Percentiles rank a stretch among this genome's conserved stretches.
phyloP scores from a whole-genome alignment of 2,888 invertebrate genomes.

The Phengaris alcon region DNA sequence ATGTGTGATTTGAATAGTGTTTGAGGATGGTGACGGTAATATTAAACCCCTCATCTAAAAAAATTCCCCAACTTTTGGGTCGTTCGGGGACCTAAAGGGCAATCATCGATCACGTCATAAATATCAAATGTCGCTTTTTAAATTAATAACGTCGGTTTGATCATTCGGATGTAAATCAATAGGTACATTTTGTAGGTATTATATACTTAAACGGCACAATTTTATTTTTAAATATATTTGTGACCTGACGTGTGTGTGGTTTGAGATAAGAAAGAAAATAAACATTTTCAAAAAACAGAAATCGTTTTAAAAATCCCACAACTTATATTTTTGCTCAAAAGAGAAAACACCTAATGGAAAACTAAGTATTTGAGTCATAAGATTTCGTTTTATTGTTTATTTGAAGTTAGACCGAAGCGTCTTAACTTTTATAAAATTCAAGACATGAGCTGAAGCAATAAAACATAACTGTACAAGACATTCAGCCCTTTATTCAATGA shows the following conservation, averaged over 20 bases:
- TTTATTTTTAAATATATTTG: not conserved
- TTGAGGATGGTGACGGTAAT: not conserved
- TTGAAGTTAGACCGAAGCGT: not conserved
- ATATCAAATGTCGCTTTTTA: not conserved
- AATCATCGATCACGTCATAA: not conserved
- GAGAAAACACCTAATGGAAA: not conserved
- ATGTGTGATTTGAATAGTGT: too few relatives aligned
- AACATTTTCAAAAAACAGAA: not conserved
- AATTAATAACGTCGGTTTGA: not conserved
- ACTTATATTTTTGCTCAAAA: not conserved
- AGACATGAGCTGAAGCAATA: constrained; percentile 1
- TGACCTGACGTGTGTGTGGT: not conserved
- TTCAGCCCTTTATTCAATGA: not conserved
- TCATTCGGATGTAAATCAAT: not conserved
- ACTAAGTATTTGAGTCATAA: not conserved
- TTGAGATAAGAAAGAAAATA: not conserved
- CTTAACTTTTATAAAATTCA: not conserved
- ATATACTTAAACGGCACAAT: not conserved
- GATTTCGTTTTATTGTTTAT: not conserved
- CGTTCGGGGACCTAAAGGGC: not conserved
- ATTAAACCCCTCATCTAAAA: not conserved
- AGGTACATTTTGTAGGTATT: not conserved
- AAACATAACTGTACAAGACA: not conserved
- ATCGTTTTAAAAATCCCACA: not conserved
- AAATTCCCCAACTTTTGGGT: not conserved